Base-by-base conservation (phyloP, 1,140 invertebrate species). In the Zaprionus africanus region DNA sequence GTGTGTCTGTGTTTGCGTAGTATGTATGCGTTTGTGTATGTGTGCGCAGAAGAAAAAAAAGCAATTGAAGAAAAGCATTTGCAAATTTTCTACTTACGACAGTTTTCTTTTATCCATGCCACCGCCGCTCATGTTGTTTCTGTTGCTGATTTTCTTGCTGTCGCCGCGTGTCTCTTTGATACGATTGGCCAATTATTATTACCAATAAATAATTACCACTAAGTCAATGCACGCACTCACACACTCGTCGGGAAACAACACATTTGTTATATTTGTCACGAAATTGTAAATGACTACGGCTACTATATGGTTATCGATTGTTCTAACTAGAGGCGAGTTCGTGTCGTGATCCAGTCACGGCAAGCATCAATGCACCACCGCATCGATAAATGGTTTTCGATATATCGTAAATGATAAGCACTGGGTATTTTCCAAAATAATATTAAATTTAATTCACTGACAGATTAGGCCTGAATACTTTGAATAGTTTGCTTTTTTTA, bases 71-170 rank as follows among this genome's bases (percentile, higher is more conserved):
- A 66, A 79, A 64, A 71, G 68, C 54, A 31, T 73, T 76, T 68
- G 49, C 66, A 57, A 68, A 53, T 53, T 58, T 38, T 53, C 12
- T 81, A 94, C 94, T 94, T 90, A 94, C 94, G 94, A 94, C 78
- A 94, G 91, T 93, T 94, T 94, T 93, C 94, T 94, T 78, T 91
- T 94, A 75, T 94, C 94, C 94, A 94, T 94, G 82, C 84, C 86
- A 81, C 77, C 94, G 78, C 79, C 90, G 64, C 80, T 88, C 87
- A 92, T 92, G n/a, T 69, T 91, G 84, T 28, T 59, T 62, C 68
- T 63, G 51, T 71, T 70, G 31, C 71, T 71, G 68, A 51, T 51
- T 24, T 78, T 76, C 24, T 60, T 65, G 9, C 34, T 78, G 19
- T 51, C 57, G 59, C 17, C 59, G 59, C 51, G 72, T 70, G 43